phyloP scores from a whole-genome alignment of 2,797 vertebrate genomes.

The Fringilla coelebs region DNA sequence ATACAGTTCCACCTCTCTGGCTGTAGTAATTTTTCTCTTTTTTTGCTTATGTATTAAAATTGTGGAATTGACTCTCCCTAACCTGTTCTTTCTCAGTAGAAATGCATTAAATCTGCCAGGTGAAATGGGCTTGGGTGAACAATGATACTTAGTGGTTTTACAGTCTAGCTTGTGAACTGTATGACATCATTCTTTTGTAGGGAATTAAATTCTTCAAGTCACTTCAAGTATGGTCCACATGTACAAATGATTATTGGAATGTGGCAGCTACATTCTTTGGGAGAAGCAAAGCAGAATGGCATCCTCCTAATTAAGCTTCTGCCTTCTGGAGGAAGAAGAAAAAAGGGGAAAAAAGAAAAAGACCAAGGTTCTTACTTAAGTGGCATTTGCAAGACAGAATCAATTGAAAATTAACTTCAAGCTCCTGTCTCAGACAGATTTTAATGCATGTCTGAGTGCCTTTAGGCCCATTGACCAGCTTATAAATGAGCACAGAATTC shows the following conservation, averaged over 20 bases:
- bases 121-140: background rate
- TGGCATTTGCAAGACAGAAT: constrained; percentile 70
- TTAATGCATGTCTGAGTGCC: constrained; percentile 72
- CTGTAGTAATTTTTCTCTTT: background rate
- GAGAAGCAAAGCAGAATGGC: background rate
- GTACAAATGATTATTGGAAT: background rate
- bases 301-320: background rate
- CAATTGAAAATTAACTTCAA: constrained; percentile 78
- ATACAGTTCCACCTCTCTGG: background rate
- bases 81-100: background rate
- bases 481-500: constrained; percentile 75
- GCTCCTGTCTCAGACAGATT: constrained; percentile 65
- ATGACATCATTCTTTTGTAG: background rate
- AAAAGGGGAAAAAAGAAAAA: background rate
- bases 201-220: background rate
- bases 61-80: background rate
- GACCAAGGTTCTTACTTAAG: constrained; percentile 50
- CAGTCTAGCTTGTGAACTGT: background rate
- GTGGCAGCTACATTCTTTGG: background rate
- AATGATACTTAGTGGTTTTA: background rate
- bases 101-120: background rate
- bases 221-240: background rate
- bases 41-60: background rate
- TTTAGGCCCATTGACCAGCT: constrained; percentile 72
- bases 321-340: background rate